Percentiles rank a stretch among this genome's conserved stretches.
phyloP scores from a whole-genome alignment of 2,113 vertebrate species.

The Lophotis ruficrista region DNA sequence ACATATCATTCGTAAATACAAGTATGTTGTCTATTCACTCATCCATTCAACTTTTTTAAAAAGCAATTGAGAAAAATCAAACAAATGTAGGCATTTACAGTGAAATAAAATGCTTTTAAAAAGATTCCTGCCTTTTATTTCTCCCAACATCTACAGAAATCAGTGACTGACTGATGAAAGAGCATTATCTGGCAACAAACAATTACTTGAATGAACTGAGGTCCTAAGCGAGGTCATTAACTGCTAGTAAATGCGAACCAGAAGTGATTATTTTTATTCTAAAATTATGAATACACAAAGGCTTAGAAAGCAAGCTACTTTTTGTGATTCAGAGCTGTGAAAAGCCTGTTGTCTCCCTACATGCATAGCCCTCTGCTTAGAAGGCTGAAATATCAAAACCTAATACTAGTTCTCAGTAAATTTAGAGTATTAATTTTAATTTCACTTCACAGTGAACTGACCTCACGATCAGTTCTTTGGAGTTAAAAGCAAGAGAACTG shows the following conservation, averaged over 20 bases:
- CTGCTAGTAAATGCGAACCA: neutral
- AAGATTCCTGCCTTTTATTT: neutral
- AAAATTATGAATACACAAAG: neutral
- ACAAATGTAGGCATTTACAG: neutral
- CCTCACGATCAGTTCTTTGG: neutral
- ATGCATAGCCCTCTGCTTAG: neutral
- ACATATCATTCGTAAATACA: too few relatives aligned
- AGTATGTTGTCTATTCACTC: neutral
- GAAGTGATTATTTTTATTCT: neutral
- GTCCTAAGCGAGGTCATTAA: neutral
- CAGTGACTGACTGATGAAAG: neutral
- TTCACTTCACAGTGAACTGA: neutral
- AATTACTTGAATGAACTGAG: neutral
- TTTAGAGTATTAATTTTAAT: neutral
- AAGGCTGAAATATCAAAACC: neutral
- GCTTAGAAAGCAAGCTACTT: neutral
- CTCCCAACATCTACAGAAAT: neutral
- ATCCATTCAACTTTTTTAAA: neutral
- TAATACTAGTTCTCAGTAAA: neutral
- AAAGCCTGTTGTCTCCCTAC: neutral
- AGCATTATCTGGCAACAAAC: neutral
- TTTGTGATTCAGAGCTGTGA: neutral
- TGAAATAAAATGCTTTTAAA: neutral
- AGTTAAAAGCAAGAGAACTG: neutral
- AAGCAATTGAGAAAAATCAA: neutral